phyloP scores from a whole-genome alignment of 2,113 vertebrate species.

The Tyrannus savana region DNA sequence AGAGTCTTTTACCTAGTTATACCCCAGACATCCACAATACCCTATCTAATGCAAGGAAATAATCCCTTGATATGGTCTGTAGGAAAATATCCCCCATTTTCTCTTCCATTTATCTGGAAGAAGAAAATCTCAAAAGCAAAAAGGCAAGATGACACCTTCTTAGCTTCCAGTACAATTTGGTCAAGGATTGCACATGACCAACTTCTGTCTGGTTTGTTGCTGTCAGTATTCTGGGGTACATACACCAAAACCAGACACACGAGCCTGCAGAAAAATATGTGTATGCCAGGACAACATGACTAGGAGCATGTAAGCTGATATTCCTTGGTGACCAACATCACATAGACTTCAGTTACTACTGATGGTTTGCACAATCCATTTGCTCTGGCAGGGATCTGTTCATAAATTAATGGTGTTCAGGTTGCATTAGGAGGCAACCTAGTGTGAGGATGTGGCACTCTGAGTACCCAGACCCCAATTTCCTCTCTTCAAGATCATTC shows the following conservation, averaged over 20 bases:
- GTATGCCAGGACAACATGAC: background rate
- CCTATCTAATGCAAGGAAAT: background rate
- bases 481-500: background rate
- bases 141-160: background rate
- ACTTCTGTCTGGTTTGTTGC: background rate
- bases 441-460: background rate
- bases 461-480: background rate
- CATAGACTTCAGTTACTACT: background rate
- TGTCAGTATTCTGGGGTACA: background rate
- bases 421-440: background rate
- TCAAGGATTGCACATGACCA: background rate
- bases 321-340: background rate
- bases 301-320: background rate
- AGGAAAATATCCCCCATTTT: background rate
- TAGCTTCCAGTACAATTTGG: fast-evolving
- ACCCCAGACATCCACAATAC: background rate
- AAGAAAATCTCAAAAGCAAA: background rate
- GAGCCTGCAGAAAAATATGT: background rate
- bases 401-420: background rate
- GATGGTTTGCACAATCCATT: background rate
- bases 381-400: background rate
- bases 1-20: background rate
- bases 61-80: background rate
- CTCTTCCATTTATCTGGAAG: background rate
- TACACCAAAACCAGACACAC: background rate